phyloP scores from a whole-genome alignment of 2,888 invertebrate species.

The Mythimna lalbum region DNA sequence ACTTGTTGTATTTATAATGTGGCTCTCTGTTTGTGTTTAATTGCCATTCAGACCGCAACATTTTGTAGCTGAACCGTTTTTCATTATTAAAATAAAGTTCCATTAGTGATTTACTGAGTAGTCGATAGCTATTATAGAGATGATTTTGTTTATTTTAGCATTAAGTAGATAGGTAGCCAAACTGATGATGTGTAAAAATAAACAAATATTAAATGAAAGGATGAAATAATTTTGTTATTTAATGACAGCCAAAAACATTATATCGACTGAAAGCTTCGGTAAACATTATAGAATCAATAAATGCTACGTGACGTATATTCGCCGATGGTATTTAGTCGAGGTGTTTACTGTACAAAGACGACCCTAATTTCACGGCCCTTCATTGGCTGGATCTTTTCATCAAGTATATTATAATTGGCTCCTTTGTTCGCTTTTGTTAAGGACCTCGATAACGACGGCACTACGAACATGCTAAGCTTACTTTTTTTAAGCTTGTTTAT shows the following conservation, averaged over 20 bases:
- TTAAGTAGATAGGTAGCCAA: too few relatives aligned
- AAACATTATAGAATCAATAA: conserved; percentile 2
- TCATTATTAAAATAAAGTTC: not conserved
- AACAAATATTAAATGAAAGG: too few relatives aligned
- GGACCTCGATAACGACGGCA: not conserved
- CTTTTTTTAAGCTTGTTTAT: not conserved
- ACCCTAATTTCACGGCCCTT: conserved; percentile 3
- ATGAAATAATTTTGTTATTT: not conserved
- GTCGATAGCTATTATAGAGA: too few relatives aligned
- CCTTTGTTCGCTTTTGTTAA: not conserved
- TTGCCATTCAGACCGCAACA: not conserved
- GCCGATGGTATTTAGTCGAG: not conserved
- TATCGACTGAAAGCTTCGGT: not conserved
- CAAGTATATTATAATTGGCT: conserved; percentile 1
- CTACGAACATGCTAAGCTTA: not conserved
- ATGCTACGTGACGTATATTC: not conserved
- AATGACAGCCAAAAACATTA: not conserved
- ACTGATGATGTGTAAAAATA: too few relatives aligned
- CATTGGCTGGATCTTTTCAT: not conserved
- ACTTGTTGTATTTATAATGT: not conserved
- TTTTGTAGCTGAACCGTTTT: not conserved
- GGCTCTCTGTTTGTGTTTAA: not conserved
- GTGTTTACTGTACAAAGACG: conserved; percentile 7
- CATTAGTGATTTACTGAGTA: not conserved
- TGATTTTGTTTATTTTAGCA: too few relatives aligned